Evolutionary conservation across 2,113 vertebrate genomes (phyloP), one percentile per base, ranked within the genome.

Genomic region (Amblyornis subalaris): DNA sequence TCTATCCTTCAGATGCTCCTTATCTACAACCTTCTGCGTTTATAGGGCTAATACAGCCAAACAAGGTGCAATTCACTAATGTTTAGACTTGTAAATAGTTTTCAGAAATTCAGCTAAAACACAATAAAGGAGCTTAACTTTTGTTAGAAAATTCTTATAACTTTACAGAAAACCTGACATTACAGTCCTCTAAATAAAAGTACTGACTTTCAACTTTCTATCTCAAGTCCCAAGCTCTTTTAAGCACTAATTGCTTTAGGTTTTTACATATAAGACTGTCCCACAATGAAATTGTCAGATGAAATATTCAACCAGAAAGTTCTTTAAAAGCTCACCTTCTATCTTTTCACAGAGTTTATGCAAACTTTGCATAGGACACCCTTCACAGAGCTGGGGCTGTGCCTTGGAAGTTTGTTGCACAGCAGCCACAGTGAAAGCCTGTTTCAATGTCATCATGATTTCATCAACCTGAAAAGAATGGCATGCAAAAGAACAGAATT

Each of bases 401-500:
- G 97, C 97, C 94, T 96, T 98, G 20, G 97, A 98, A 26, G 97
- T 99, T 85, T 98, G 99, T 88, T 99, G 98, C 80, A 98, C 96
- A 20, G 99, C 99, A 16, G 99, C 99, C 90, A 99, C 98, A 0
- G 98, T 99, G 95, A 99, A 99, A 3, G 99, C 99, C 98, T 99
- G 99, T 93, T 99, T 99, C 97, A 99, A 92, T 23, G 99, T 99
- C 98, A 99, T 97, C 99, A 99, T 99, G 93, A 99, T 99, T 96
- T 99, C 99, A 86, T 99, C 99, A 64, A 99, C 99, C 99, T 99
- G 91, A 50, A 33, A 45, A 76, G 18, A 82, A 78, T 0, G 47
- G 31, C 70, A 53, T 45, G 33, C 38, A 69, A 12, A 76, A 71
- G 10, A 81, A 72, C 7, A 85, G 12, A 89, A 88, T 54, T 89